Conservation (phyloP, 1,140 invertebrate genomes). For the Vanessa tameamea region DNA sequence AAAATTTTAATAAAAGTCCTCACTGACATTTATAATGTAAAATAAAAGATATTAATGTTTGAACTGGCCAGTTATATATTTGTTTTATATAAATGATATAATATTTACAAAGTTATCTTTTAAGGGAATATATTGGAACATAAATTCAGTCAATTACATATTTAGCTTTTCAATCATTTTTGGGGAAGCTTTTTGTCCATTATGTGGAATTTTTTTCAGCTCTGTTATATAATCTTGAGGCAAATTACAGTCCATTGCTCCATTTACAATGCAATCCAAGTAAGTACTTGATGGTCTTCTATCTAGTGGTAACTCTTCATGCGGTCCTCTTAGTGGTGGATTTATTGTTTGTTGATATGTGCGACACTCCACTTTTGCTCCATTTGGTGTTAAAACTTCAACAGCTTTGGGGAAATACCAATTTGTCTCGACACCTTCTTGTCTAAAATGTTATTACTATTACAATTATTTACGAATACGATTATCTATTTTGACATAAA, state of each 20-base stretch:
- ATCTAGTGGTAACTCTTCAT: conserved; percentile 77
- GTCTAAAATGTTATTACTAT: conserved; percentile 69
- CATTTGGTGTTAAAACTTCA: conserved; percentile 80
- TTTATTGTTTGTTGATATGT: conserved; percentile 84
- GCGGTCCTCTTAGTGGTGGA: conserved; percentile 65
- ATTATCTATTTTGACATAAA: no score
- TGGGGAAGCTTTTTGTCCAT: conserved; percentile 64
- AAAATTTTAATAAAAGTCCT: not conserved
- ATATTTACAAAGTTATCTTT: not conserved
- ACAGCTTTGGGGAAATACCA: conserved; percentile 86
- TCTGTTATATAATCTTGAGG: conserved; percentile 71
- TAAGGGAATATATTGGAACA: not conserved
- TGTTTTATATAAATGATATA: not conserved
- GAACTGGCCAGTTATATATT: not conserved
- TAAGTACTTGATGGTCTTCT: conserved; percentile 87
- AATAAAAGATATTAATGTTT: conserved; percentile 11
- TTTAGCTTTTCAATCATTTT: conserved; percentile 66
- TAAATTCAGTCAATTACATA: conserved; percentile 28
- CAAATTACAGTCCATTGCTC: conserved; percentile 86
- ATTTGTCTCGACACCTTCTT: conserved; percentile 87
- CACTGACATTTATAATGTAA: not conserved
- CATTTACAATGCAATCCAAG: conserved; percentile 83
- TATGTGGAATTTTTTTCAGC: conserved; percentile 68
- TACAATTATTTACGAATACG: no score
- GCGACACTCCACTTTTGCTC: conserved; percentile 81